Evolutionary conservation across 2,797 vertebrate genomes (phyloP), one percentile per base, ranked within the genome.

Genomic region (Tenualosa ilisha): DNA sequence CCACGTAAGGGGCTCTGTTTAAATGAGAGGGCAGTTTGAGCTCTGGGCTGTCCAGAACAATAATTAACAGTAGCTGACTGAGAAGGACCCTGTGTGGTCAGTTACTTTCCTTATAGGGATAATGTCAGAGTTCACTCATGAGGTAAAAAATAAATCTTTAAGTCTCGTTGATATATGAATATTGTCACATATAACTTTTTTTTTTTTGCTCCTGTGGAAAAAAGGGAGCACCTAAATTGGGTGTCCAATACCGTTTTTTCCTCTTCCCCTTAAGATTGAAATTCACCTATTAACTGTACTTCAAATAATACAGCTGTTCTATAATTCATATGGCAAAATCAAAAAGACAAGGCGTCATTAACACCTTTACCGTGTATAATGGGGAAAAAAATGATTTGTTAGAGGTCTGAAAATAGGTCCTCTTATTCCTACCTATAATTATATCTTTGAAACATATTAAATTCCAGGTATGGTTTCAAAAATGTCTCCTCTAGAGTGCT

Each of bases 321-420:
- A 94, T 94, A 94, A 95, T 95, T 95, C 92, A 95, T 95, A 94
- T 88, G 79, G 90, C 89, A 91, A 94, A 95, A 95, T 94, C 93
- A 95, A 93, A 93, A 94, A 92, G 93, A 94, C 93, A 94, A 93
- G 93, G 90, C 91, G 91, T 95, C 92, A 96, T 95, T 96, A 95
- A 95, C 94, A 95, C 93, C 93, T 95, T 95, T 95, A 94, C 93
- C 91, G 90, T 92, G 89, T 94, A 92, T 95, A 95, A 96, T 94
- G 89, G 83, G 72, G 91, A 91, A 94, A 90, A 94, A 96, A 94
- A 93, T 94, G 93, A 95, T 96, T 94, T 94, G 93, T 94, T 94
- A 92, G 91, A 93, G 90, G 90, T 93, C 94, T 94, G 91, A 94
- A 95, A 96, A 95, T 94, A 95, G 91, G 90, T 90, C 89, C 89